Evolutionary conservation across 2,888 invertebrate species (phyloP), one percentile per base, ranked within the genome.

Genomic region (Falcaria lacertinaria): DNA sequence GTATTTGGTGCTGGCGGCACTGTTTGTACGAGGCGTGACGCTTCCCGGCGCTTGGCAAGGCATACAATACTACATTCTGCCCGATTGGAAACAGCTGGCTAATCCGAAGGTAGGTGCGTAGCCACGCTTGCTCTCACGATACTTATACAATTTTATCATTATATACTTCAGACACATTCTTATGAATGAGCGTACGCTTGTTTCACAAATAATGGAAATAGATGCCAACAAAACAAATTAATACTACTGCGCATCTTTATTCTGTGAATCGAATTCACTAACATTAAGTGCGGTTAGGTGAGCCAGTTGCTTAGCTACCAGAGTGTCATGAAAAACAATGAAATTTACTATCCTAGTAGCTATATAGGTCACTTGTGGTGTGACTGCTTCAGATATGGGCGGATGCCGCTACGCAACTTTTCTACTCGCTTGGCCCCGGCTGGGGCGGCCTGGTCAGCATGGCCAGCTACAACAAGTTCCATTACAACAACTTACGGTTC

Each of bases 321-420:
- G n/a, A n/a, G n/a, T n/a, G n/a, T n/a, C n/a, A n/a, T n/a, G n/a
- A n/a, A n/a, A n/a, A n/a, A n/a, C n/a, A n/a, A n/a, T n/a, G n/a
- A 16, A 19, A 19, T 19, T 42, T 28, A 44, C 48, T 45, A 43
- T 41, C 34, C 28, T 17, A 43, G 16, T 36, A 40, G 32, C 11
- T 28, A 2, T 7, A 28, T 11, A 28, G 1, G 3, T 25, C 11
- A 8, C 3, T 11, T 28, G 28, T 11, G 11, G 11, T 11, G 28
- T 11, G 6, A 11, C 1, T 11, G 28, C 11, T 28, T 28, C 64
- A 95, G 95, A 94, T 97, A 3, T 97, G 97, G 97, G 94, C 95
- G 0, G 97, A 97, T 75, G 97, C 97, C 0, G 96, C 96, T 0
- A 93, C 96, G n/a, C 97, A 97, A 81, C 94, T 97, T 54, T 97